A percentile compares a stretch with the other conserved stretches of the same genome.
These are phyloP conservation scores for Hypena proboscidalis DNA, from an alignment of 2,888 invertebrate species.

Conservation along the genomic window DNA sequence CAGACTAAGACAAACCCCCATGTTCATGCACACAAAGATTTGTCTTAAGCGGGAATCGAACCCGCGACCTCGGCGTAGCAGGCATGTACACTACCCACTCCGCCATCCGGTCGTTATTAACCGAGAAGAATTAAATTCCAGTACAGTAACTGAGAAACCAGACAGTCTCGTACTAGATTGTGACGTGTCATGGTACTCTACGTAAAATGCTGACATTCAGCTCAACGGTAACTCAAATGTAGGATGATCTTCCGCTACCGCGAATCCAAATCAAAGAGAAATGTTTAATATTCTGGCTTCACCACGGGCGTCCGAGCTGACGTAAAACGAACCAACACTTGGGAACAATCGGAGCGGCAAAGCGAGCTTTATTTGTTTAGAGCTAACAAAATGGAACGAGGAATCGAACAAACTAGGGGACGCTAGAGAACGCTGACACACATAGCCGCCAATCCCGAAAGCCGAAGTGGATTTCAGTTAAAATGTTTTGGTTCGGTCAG, in stretches of 20 bases:
- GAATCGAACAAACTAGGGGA: slow-evolving; percentile 47
- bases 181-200: no score
- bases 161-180: no score
- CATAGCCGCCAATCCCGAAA: slow-evolving; percentile 43
- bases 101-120: no score
- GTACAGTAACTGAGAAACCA: no score
- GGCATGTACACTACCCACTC: no score
- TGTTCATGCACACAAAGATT: no score
- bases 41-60: no score
- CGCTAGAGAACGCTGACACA: slow-evolving; percentile 43
- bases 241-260: background rate
- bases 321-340: slow-evolving; percentile 45
- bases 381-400: slow-evolving; percentile 49
- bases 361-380: slow-evolving; percentile 49
- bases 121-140: no score
- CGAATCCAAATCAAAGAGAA: slow-evolving; percentile 32
- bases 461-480: slow-evolving; percentile 41
- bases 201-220: no score
- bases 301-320: slow-evolving; percentile 27
- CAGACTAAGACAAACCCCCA: no score
- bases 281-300: slow-evolving; percentile 34
- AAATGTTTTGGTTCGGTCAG: slow-evolving; percentile 30
- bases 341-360: slow-evolving; percentile 47
- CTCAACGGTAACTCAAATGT: no score
- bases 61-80: no score